Conservation (phyloP, 1,140 invertebrate species). For the Drosophila azteca region DNA sequence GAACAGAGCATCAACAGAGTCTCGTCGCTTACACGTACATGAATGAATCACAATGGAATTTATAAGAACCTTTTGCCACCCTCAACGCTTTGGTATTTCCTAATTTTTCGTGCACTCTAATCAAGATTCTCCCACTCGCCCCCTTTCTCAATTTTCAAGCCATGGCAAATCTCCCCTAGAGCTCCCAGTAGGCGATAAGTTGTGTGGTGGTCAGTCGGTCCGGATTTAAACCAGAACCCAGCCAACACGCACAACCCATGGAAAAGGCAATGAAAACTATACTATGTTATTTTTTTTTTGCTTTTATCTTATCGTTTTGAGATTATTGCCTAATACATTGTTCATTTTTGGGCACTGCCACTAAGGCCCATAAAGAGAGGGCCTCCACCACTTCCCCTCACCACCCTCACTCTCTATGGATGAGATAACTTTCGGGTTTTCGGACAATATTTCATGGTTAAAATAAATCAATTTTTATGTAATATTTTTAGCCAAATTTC, state of each 20-base stretch:
- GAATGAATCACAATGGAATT: slow-evolving; percentile 14
- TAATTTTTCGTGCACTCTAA: slow-evolving; percentile 29
- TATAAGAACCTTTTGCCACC: slow-evolving; percentile 10
- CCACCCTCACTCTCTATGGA: not conserved
- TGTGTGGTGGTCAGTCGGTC: slow-evolving; percentile 33
- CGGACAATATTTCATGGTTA: slow-evolving; percentile 21
- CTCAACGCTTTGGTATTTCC: slow-evolving; percentile 24
- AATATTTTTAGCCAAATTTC: slow-evolving; percentile 8
- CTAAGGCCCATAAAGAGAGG: slow-evolving; percentile 18
- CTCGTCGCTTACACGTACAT: not conserved
- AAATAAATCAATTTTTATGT: slow-evolving; percentile 38
- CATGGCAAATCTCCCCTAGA: slow-evolving; percentile 19
- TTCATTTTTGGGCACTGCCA: slow-evolving; percentile 25
- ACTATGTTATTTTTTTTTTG: slow-evolving; percentile 23
- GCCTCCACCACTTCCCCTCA: not conserved
- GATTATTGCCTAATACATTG: slow-evolving; percentile 52
- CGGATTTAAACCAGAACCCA: slow-evolving; percentile 1
- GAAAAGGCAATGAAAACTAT: slow-evolving; percentile 10
- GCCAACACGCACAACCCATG: not conserved
- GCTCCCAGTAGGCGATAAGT: slow-evolving; percentile 32
- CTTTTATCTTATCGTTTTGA: slow-evolving; percentile 45
- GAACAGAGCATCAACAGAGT: not conserved
- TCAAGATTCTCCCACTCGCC: slow-evolving; percentile 17
- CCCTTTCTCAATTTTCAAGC: slow-evolving; percentile 3
- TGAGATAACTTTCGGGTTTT: slow-evolving; percentile 13